phyloP scores from a whole-genome alignment of 2,797 vertebrate species.

The Fistularia commersonii region DNA sequence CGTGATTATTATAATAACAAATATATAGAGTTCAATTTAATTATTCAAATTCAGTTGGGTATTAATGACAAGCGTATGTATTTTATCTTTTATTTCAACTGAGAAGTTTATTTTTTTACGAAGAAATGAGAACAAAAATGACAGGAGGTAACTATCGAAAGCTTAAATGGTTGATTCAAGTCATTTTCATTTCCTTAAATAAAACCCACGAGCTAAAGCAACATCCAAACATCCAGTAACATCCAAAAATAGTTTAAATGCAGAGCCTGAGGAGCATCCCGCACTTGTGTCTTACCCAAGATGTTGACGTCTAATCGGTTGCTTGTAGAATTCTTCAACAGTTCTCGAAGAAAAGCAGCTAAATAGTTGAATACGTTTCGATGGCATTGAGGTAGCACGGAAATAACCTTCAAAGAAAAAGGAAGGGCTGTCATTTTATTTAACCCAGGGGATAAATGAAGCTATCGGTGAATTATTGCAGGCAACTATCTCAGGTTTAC shows the following conservation, averaged over 20 bases:
- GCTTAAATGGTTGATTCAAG: too few species aligned
- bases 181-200: too few species aligned
- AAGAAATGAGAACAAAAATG: too few species aligned
- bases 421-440: neutral
- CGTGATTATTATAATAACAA: too few species aligned
- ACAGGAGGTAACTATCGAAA: too few species aligned
- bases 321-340: slow-evolving; percentile 84
- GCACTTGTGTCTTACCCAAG: slow-evolving; percentile 79
- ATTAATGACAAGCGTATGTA: too few species aligned
- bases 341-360: slow-evolving; percentile 87
- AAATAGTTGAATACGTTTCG: slow-evolving; percentile 92
- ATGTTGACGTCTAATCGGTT: slow-evolving; percentile 89
- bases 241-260: neutral
- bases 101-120: too few species aligned
- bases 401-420: slow-evolving; percentile 77
- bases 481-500: slow-evolving; percentile 66
- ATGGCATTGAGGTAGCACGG: slow-evolving; percentile 84
- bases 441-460: neutral
- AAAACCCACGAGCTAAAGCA: too few species aligned
- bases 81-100: too few species aligned
- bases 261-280: neutral
- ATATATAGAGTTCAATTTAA: too few species aligned
- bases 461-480: neutral
- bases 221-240: neutral
- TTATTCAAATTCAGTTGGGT: too few species aligned